Base-by-base conservation (phyloP, 1,140 invertebrate genomes). In the Caenorhabditis inopinata region DNA sequence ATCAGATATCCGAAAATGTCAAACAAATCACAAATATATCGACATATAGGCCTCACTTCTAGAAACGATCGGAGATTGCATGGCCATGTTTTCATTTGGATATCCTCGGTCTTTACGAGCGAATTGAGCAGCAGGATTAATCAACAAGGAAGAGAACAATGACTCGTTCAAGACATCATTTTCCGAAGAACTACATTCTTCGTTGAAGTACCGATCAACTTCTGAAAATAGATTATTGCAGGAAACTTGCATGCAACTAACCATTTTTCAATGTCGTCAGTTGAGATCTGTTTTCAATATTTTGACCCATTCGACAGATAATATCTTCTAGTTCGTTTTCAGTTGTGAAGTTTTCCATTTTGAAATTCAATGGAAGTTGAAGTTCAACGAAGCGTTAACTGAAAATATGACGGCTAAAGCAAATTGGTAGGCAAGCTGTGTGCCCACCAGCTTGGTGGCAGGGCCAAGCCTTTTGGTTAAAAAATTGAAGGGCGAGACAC, bases 311-410 rank as follows among this genome's bases (percentile, higher is more conserved):
- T 38, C 38, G 58, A 21, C 38, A 32, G 12, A 68, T 9, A 42
- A 68, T 68, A 21, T 68, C 58, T 27, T 68, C 58, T 16, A 68
- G 58, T 32, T 68, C 58, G 27, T 38, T 68, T 38, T 68, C 58
- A 18, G 32, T 68, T 16, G 58, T 38, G n/a, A 16, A 68, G 12
- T 68, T 42, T 18, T 11, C 58, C 58, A 68, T 68, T 68, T 68
- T 58, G 18, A n/a, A 51, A 5, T 29, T 23, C 18, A 9, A 23
- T 51, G 0, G 4, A 58, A 16, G 32, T 9, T 16, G n/a, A 38
- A 38, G n/a, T 2, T 68, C 32, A n/a, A 11, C 4, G 58, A 68
- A 42, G 32, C 58, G 32, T 68, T n/a, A 7, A 7, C 14, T 42
- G n/a, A n/a, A n/a, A n/a, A n/a, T n/a, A n/a, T n/a, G n/a, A n/a